Percentiles rank a stretch among this genome's conserved stretches.
phyloP scores from a whole-genome alignment of 2,888 invertebrate genomes.

The Sinodicranocentrus sp. region DNA sequence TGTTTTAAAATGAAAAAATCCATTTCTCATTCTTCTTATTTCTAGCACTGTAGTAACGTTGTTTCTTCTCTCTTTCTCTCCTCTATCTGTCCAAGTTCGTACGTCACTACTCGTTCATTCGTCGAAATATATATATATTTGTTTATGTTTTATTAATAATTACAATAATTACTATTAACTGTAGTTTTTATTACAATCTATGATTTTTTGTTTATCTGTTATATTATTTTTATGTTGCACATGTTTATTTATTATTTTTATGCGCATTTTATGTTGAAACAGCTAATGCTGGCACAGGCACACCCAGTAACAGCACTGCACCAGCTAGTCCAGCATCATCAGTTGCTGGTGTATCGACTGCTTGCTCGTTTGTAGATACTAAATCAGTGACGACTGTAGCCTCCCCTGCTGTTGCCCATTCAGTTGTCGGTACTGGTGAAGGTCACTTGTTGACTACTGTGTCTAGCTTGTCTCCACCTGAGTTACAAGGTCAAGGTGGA shows the following conservation, averaged over 20 bases:
- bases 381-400: conserved; percentile 16
- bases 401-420: conserved; percentile 16
- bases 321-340: conserved; percentile 40
- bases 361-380: conserved; percentile 33
- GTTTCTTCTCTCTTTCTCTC: not conserved
- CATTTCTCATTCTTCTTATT: not conserved
- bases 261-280: conserved; percentile 36
- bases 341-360: conserved; percentile 16
- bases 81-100: too few species aligned
- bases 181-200: too few species aligned
- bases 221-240: conserved; percentile 34
- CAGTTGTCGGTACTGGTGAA: conserved; percentile 36
- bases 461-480: not conserved
- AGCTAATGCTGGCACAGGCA: conserved; percentile 34
- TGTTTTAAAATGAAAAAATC: conserved; percentile 1
- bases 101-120: too few species aligned
- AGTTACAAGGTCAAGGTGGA: conserved; percentile 39
- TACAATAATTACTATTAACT: too few species aligned
- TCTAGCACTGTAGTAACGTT: not conserved
- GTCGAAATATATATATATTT: too few species aligned
- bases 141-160: too few species aligned
- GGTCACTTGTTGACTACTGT: conserved; percentile 2
- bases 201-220: too few species aligned
- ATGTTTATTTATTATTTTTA: conserved; percentile 33
- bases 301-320: conserved; percentile 25